These are phyloP conservation scores for Lepidurus packardi DNA, from an alignment of 1,140 invertebrate species.

Conservation along the genomic window DNA sequence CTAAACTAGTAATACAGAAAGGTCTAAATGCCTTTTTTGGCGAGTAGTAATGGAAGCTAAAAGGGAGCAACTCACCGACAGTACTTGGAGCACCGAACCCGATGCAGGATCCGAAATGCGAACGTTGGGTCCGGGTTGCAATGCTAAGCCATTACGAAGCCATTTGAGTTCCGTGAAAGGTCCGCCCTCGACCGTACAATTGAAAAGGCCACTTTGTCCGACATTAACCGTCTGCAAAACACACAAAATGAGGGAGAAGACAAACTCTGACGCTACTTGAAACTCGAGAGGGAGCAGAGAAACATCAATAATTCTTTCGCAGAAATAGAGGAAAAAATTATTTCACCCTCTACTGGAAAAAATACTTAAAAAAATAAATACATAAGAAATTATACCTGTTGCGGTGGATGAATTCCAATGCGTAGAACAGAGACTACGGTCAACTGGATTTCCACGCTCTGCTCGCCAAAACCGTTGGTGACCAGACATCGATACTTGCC, in stretches of 20 bases:
- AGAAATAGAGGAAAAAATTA: neutral
- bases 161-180: neutral
- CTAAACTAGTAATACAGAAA: too few species aligned
- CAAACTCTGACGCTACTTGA: neutral
- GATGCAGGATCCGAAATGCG: neutral
- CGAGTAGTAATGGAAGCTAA: neutral
- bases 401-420: slow-evolving; percentile 35
- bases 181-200: slow-evolving; percentile 11
- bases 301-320: neutral
- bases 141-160: neutral
- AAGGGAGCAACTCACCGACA: neutral
- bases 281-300: neutral
- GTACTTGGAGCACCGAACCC: neutral
- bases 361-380: neutral
- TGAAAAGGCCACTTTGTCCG: slow-evolving; percentile 21
- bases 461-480: slow-evolving; percentile 62
- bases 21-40: neutral
- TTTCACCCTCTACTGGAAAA: neutral
- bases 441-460: slow-evolving; percentile 60
- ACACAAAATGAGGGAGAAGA: neutral
- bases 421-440: slow-evolving; percentile 48
- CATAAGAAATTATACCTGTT: slow-evolving; percentile 23
- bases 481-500: slow-evolving; percentile 62
- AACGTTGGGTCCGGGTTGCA: neutral
- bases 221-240: neutral